phyloP scores from a whole-genome alignment of 2,797 vertebrate species.

The Tinamus major region DNA sequence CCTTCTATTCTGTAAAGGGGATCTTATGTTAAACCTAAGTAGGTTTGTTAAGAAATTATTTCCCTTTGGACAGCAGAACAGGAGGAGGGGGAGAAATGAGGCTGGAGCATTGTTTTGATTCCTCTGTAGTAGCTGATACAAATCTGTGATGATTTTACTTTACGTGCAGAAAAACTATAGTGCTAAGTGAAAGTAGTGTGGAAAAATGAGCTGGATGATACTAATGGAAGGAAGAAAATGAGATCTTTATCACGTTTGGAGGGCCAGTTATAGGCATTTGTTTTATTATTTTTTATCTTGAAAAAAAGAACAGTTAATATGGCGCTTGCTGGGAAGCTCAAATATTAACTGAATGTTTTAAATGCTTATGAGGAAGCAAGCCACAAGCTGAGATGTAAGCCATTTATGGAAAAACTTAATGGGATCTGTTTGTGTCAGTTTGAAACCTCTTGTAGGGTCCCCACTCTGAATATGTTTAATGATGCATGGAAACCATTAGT shows the following conservation, averaged over 20 bases:
- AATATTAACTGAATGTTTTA: conserved; percentile 65
- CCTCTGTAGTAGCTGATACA: not conserved
- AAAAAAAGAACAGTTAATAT: conserved; percentile 33
- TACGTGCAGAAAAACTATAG: not conserved
- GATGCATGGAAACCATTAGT: conserved; percentile 68
- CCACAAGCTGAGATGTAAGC: conserved; percentile 51
- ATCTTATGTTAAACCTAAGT: not conserved
- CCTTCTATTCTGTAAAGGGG: not conserved
- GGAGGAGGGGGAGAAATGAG: not conserved
- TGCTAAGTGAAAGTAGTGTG: not conserved
- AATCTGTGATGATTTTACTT: not conserved
- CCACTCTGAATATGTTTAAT: conserved; percentile 60
- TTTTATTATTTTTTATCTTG: conserved; percentile 23
- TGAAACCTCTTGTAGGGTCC: conserved; percentile 67
- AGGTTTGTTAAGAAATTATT: not conserved
- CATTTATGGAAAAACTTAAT: conserved; percentile 67
- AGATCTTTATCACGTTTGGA: not conserved
- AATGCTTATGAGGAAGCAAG: conserved; percentile 70
- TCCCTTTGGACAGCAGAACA: not conserved
- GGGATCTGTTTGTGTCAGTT: conserved; percentile 62
- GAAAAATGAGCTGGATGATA: not conserved
- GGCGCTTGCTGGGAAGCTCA: conserved; percentile 62
- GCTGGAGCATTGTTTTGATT: not conserved
- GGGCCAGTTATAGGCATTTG: not conserved
- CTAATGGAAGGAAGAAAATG: not conserved